Evolutionary conservation across 2,113 vertebrate genomes (phyloP).

Genomic region (Bubalus kerabau): DNA sequence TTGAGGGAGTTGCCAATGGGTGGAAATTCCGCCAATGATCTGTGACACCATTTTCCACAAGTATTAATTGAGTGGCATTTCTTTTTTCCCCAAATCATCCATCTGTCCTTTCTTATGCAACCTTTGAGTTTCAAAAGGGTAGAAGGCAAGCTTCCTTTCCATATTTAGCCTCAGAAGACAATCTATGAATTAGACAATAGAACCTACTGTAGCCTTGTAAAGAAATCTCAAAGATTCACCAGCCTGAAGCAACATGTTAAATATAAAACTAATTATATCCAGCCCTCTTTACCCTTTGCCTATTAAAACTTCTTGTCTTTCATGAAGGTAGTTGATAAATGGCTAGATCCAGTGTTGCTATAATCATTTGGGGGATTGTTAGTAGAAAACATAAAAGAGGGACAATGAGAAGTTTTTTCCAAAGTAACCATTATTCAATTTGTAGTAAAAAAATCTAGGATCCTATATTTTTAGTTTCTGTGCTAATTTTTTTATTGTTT

Average conservation of each 20-base stretch:
- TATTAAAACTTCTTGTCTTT: background rate
- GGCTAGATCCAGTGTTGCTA: background rate
- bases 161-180: background rate
- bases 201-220: background rate
- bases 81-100: slow-evolving; percentile 9
- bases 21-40: slow-evolving; percentile 41
- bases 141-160: background rate
- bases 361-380: background rate
- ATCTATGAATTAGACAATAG: background rate
- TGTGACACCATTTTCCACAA: slow-evolving; percentile 47
- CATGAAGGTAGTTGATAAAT: background rate
- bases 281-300: background rate
- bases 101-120: slow-evolving; percentile 48
- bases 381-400: background rate
- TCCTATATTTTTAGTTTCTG: background rate
- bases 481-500: background rate
- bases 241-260: background rate
- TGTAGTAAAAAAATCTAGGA: background rate
- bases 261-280: background rate
- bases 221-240: background rate
- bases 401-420: background rate
- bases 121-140: slow-evolving; percentile 24
- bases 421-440: background rate
- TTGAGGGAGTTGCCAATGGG: background rate
- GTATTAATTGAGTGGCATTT: slow-evolving; percentile 38